Evolutionary conservation across 2,797 vertebrate species (phyloP).

Genomic region (Rhinogobio ventralis): DNA sequence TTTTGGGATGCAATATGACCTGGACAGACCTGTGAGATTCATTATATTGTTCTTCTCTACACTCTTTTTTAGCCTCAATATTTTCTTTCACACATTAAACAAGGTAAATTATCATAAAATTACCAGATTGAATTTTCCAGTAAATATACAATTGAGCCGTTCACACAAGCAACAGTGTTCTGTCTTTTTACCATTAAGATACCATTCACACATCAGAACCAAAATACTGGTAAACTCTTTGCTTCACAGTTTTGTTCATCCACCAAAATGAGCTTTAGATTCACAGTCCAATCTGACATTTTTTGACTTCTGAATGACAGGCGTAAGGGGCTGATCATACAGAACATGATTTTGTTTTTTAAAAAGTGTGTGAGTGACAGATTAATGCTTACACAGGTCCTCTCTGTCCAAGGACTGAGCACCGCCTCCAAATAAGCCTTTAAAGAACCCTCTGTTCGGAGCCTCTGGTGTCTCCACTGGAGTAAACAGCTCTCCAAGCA

Average conservation of each 20-base stretch:
- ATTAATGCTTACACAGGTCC: constrained; percentile 91
- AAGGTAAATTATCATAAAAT: neutral
- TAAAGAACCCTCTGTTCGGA: constrained; percentile 97
- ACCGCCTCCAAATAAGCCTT: constrained; percentile 96
- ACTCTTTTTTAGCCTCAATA: neutral
- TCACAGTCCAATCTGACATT: neutral
- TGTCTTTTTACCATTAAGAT: neutral
- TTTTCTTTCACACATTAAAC: neutral
- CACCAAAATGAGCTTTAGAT: neutral
- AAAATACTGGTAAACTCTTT: neutral
- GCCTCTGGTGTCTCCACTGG: constrained; percentile 98
- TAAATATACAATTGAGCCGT: neutral
- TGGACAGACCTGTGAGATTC: neutral
- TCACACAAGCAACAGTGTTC: neutral
- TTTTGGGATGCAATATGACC: neutral
- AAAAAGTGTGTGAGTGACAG: neutral
- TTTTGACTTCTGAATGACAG: neutral
- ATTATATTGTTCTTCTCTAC: neutral
- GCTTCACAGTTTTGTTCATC: neutral
- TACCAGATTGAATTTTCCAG: neutral
- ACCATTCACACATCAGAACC: neutral
- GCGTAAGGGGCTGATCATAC: neutral
- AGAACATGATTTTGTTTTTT: neutral
- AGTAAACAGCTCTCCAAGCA: constrained; percentile 97
- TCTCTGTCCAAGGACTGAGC: constrained; percentile 97